Percentiles rank a stretch among this genome's conserved stretches.
Evolutionary conservation across 2,797 vertebrate species (phyloP).

Genomic region (Cephalopachus bancanus): DNA sequence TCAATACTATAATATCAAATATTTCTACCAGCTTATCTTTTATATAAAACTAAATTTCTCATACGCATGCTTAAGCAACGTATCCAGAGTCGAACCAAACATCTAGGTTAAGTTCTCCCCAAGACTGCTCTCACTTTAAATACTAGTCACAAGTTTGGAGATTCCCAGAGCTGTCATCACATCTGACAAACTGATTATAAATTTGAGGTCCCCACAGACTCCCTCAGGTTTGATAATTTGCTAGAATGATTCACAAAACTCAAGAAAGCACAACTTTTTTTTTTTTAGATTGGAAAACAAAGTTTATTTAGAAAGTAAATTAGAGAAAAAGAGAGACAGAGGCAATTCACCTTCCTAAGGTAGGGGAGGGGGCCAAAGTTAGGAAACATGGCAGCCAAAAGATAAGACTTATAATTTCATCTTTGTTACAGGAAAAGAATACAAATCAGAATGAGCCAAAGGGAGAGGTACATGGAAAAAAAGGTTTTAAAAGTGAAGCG

Average conservation of each 20-base stretch:
- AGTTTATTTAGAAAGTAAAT: too few relatives aligned
- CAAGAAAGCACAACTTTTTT: background rate
- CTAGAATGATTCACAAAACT: conserved; percentile 12
- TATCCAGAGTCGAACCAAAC: background rate
- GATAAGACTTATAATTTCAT: background rate
- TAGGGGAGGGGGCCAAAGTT: too few relatives aligned
- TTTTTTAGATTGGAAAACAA: too few relatives aligned
- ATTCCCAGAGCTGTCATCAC: background rate
- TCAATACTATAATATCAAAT: background rate
- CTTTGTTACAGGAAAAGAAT: background rate
- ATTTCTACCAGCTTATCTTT: background rate
- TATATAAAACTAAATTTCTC: background rate
- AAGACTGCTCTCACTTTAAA: background rate
- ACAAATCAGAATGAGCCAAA: background rate
- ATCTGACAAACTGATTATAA: background rate
- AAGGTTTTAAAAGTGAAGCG: background rate
- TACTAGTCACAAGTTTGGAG: background rate
- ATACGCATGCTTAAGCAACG: background rate
- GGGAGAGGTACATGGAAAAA: background rate
- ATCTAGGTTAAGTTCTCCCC: background rate
- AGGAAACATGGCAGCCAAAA: too few relatives aligned
- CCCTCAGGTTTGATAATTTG: background rate
- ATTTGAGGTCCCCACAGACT: background rate
- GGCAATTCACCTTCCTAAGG: too few relatives aligned
- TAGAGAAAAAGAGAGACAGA: too few relatives aligned